Conservation (phyloP, 2,113 vertebrate species). For the Glaucidium brasilianum region DNA sequence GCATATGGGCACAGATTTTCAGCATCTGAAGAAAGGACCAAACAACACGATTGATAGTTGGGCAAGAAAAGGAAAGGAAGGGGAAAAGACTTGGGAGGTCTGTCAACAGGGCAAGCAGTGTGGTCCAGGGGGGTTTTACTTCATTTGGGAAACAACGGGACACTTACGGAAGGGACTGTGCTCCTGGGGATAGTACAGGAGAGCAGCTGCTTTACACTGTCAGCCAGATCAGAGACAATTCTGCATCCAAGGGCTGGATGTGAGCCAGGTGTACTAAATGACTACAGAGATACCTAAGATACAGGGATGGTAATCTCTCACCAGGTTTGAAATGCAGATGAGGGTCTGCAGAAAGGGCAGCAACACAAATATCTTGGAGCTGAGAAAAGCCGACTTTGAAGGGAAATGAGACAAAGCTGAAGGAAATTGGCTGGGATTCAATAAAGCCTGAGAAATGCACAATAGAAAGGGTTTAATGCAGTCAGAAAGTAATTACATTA, state of each 20-base stretch:
- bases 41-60: not conserved
- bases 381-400: conserved; percentile 45
- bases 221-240: conserved; percentile 33
- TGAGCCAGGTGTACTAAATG: conserved; percentile 21
- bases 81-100: conserved; percentile 34
- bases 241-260: conserved; percentile 37
- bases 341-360: conserved; percentile 53
- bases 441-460: conserved; percentile 37
- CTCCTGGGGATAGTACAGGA: conserved; percentile 48
- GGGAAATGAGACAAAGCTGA: conserved; percentile 42
- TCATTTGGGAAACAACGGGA: conserved; percentile 35
- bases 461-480: conserved; percentile 2
- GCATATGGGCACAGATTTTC: not conserved
- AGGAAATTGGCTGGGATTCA: conserved; percentile 48
- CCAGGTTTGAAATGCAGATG: conserved; percentile 61
- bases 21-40: not conserved
- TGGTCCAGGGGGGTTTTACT: conserved; percentile 28
- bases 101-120: conserved; percentile 38
- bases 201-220: conserved; percentile 54
- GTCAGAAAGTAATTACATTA: conserved; percentile 28
- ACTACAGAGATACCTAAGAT: conserved; percentile 39
- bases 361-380: conserved; percentile 39
- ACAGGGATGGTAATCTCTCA: conserved; percentile 10
- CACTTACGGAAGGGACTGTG: not conserved
- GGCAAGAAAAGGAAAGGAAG: not conserved